phyloP scores from a whole-genome alignment of 2,888 invertebrate species.

The Acrobeloides nanus region DNA sequence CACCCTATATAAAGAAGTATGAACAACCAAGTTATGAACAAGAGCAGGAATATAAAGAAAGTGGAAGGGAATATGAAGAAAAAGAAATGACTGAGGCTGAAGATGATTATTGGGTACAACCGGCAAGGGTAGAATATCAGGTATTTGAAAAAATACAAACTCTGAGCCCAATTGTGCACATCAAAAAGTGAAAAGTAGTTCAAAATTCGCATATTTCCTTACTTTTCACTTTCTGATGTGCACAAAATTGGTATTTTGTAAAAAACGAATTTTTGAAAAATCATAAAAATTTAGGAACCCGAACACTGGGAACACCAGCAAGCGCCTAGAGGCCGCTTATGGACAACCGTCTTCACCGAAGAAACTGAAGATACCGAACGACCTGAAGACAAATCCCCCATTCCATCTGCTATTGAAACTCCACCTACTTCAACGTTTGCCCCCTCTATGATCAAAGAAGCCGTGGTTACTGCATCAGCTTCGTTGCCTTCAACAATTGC shows the following conservation, averaged over 20 bases:
- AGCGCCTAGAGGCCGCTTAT: constrained; percentile 36
- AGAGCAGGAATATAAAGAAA: constrained; percentile 6
- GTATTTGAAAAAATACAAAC: not conserved
- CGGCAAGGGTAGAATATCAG: constrained; percentile 23
- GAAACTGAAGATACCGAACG: constrained; percentile 19
- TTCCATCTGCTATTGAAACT: not conserved
- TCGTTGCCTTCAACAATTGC: constrained; percentile 2
- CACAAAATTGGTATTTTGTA: no score
- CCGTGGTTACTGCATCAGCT: no score
- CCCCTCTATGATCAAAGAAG: no score
- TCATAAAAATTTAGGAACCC: constrained; percentile 14
- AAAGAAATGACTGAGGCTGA: constrained; percentile 23
- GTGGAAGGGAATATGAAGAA: constrained; percentile 1
- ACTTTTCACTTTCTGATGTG: not conserved
- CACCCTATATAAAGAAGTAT: no score
- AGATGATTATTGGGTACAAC: constrained; percentile 28
- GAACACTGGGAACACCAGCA: constrained; percentile 24
- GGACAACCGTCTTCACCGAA: constrained; percentile 49
- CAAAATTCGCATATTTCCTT: not conserved
- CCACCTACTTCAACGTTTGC: no score
- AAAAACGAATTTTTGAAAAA: constrained; percentile 5
- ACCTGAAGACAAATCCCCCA: not conserved
- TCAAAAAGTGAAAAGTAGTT: not conserved
- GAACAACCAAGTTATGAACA: constrained; percentile 1
- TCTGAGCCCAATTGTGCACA: no score